Base-by-base conservation (phyloP, 2,888 invertebrate genomes). In the Phyllotreta cruciferae region DNA sequence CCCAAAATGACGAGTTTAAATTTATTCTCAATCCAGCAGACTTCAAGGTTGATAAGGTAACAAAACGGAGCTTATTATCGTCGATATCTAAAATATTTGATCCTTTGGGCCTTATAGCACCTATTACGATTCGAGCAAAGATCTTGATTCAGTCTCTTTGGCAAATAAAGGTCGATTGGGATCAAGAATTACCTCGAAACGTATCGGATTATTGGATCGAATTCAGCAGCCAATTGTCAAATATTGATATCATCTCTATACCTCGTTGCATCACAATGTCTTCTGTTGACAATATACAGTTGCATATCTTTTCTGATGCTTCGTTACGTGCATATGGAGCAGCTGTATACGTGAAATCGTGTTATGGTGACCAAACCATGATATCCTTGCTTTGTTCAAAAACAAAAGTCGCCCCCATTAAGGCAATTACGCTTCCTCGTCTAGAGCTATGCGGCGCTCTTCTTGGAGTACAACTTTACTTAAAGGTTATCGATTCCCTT, bases 21-120 rank as follows among this genome's bases (percentile, higher is more conserved):
- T 42, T 14, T 24, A 39, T 38, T 8, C 4, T 52, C 36, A 24
- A 36, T 50, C 9, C 36, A 2, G 1, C 35, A 34, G 24, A 35
- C 24, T 24, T 24, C 24, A 4, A 1, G 24, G 4, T 34, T 13
- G 37, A 36, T 35, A 3, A 36, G 2, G 7, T 9, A 9, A 60
- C 66, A 8, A 66, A 66, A 54, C 55, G 65, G 42, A 34, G 11
- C 8, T 52, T 68, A 13, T 45, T 70, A 8, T 70, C 68, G 8
- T 37, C 10, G 13, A 62, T 62, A 34, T 45, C 62, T 3, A 58
- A 56, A 35, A 56, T 69, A 8, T 68, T 64, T 56, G 64, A 69
- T 63, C 69, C 63, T 2, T 38, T 67, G 42, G 63, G 67, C 4
- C 9, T 68, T 3, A 14, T 68, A 8, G 14, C 52, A 7, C 47